Base-by-base conservation (phyloP, 2,113 vertebrate species). In the Tachysurus fulvidraco region DNA sequence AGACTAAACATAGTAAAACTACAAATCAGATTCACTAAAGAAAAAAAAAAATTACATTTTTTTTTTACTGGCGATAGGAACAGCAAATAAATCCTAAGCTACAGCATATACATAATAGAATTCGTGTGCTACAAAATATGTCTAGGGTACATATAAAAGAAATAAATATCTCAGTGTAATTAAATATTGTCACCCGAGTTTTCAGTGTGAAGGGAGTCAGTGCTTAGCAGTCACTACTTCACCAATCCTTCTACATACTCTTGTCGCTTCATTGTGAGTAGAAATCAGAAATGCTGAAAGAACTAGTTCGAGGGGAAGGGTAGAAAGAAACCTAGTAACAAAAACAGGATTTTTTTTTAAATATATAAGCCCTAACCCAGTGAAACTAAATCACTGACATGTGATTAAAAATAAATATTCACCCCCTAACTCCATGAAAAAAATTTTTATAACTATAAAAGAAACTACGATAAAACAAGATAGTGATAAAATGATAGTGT, bases 131-230 rank as follows among this genome's bases (percentile, higher is more conserved):
- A 77, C 50, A 85, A 60, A 67, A 57, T 76, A 59, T 55, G 54
- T 67, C 64, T 57, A 57, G 50, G 52, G 50, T 69, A 67, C 23
- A 52, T 69, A 71, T 36, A 62, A 87, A 87, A 52, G n/a, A 83
- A 87, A 86, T 82, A 87, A 87, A 87, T 77, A 83, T 65, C 54
- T 81, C 44, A 41, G 60, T 76, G 55, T 83, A 55, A 77, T 83
- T 60, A 77, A 87, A 87, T 76, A 62, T 78, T 64, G 65, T 44
- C 23, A 44, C 55, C 36, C 78, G 30, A 81, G 30, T 44, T 25
- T 55, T 86, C 28, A 84, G 28, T 36, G n/a, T 83, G 28, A 36
- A 52, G 85, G 69, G 65, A 55, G 62, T 84, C 71, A 84, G 83
- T 79, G 74, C 84, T 79, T 54, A 65, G 78, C 16, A 65, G 36